Evolutionary conservation across 2,888 invertebrate species (phyloP).

Genomic region (Conomelus anceps): DNA sequence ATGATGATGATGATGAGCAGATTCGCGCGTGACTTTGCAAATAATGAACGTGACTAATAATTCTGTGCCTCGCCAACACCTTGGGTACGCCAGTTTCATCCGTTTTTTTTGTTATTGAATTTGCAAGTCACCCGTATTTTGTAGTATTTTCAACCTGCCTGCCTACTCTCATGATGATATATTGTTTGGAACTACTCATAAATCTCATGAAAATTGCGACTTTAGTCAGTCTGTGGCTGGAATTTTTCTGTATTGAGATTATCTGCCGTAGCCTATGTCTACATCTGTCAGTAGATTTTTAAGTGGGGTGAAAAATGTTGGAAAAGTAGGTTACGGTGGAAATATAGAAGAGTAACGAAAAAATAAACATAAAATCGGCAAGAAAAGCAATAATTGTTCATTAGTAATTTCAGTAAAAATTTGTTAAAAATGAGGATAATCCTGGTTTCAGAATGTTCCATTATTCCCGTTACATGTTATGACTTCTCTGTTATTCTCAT

Average conservation of each 20-base stretch:
- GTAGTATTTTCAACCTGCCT: neutral
- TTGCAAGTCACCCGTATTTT: neutral
- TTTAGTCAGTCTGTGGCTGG: neutral
- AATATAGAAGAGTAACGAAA: too few relatives aligned
- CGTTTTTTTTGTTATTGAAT: too few relatives aligned
- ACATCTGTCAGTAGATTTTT: too few relatives aligned
- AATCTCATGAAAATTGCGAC: neutral
- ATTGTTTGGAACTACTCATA: neutral
- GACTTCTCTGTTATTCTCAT: too few relatives aligned
- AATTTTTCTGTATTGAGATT: neutral
- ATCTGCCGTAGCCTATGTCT: neutral
- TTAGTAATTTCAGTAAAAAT: too few relatives aligned
- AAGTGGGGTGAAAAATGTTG: too few relatives aligned
- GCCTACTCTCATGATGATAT: neutral
- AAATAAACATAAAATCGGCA: too few relatives aligned
- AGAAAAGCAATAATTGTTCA: too few relatives aligned
- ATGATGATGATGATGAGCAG: neutral
- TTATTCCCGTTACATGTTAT: too few relatives aligned
- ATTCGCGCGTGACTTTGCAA: neutral
- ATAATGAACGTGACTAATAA: neutral
- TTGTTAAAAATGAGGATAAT: too few relatives aligned
- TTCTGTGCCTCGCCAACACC: neutral
- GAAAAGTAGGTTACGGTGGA: too few relatives aligned
- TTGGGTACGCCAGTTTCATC: neutral
- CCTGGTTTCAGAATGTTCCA: too few relatives aligned